Conservation (phyloP, 2,797 vertebrate genomes). For the Microhierax caerulescens region DNA sequence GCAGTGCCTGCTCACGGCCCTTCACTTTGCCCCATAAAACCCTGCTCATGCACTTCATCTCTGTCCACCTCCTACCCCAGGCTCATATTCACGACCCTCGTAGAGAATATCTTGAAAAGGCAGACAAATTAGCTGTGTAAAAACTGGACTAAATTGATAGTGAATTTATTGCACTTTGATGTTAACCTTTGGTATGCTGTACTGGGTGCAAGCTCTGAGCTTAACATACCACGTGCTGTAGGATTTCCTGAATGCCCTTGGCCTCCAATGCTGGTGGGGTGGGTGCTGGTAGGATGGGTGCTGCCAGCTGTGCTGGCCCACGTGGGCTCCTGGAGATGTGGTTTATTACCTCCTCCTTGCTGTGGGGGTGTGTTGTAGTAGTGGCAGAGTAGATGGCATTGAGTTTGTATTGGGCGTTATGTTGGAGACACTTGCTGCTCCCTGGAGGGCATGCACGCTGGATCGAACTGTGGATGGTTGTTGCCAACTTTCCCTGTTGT, state of each 20-base stretch:
- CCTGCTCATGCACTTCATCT: accelerated
- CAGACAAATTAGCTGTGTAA: neutral
- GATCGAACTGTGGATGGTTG: neutral
- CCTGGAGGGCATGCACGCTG: neutral
- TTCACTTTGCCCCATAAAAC: neutral
- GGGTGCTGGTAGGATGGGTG: neutral
- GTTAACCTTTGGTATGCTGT: neutral
- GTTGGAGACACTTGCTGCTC: neutral
- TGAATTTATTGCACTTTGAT: neutral
- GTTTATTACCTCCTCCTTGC: neutral
- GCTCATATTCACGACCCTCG: neutral
- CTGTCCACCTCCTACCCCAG: neutral
- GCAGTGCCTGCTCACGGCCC: accelerated
- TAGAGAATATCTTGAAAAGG: neutral
- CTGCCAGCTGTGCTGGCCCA: neutral
- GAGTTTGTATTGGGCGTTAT: neutral
- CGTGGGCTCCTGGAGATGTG: neutral
- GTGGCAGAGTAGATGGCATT: accelerated
- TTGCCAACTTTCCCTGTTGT: neutral
- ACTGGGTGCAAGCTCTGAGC: neutral
- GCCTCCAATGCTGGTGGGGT: neutral
- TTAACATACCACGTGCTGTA: accelerated
- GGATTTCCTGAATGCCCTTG: neutral
- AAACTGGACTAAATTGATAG: neutral
- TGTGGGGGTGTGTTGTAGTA: accelerated